These are phyloP conservation scores for Nanorana parkeri DNA, from an alignment of 2,113 vertebrate genomes.

Conservation along the genomic window DNA sequence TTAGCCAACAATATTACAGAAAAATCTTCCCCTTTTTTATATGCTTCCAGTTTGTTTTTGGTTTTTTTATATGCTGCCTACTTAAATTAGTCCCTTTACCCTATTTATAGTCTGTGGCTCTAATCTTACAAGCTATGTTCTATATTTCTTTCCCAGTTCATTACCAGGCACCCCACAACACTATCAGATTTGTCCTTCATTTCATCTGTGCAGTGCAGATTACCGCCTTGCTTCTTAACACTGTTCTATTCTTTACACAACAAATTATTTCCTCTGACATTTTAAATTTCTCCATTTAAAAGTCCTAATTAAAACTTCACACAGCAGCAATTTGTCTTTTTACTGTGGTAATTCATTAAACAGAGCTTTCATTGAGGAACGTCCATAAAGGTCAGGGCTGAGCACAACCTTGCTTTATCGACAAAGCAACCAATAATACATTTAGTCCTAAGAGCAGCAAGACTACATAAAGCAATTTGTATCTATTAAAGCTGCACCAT, in stretches of 20 bases:
- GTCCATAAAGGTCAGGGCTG: conserved; percentile 57
- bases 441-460: conserved; percentile 55
- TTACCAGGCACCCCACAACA: too few species aligned
- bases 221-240: conserved; percentile 10
- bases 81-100: too few species aligned
- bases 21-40: too few species aligned
- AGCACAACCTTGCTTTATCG: conserved; percentile 70
- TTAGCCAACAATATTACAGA: too few species aligned
- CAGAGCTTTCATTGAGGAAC: conserved; percentile 61
- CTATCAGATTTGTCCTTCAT: not conserved
- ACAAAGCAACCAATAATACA: conserved; percentile 64
- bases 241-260: conserved; percentile 27
- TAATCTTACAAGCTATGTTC: too few species aligned
- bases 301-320: conserved; percentile 57
- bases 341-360: conserved; percentile 62
- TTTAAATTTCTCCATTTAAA: conserved; percentile 38
- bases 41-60: too few species aligned
- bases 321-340: conserved; percentile 61
- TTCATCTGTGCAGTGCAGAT: conserved; percentile 21
- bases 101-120: too few species aligned
- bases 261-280: conserved; percentile 49
- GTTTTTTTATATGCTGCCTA: too few species aligned
- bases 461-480: conserved; percentile 55
- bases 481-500: conserved; percentile 58
- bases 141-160: too few species aligned